Evolutionary conservation across 2,888 invertebrate genomes (phyloP), one percentile per base, ranked within the genome.

Genomic region (Heteromurus nitidus): DNA sequence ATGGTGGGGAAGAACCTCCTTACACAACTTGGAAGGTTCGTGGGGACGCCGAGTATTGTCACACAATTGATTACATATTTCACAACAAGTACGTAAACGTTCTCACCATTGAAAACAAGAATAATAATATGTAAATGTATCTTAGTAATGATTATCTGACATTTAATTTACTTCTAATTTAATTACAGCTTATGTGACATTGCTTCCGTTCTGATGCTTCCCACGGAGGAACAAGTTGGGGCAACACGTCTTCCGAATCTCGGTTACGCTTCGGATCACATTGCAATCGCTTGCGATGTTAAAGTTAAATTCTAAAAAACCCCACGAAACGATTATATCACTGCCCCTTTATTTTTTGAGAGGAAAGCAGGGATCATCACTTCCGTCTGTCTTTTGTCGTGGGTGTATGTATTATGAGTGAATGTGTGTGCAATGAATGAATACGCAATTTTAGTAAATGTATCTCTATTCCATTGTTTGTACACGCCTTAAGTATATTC

Each of bases 21-120:
- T 95, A 93, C 88, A 95, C 94, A 0, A 94, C 94, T 0, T 94
- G 94, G 94, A 94, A 94, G 88, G 89, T 91, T 31, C 90, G 94
- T 0, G 93, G 93, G 79, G 92, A 93, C 86, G 92, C 93, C 5
- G 94, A 94, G 89, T 91, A 92, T 53, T 93, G 93, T 84, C 93
- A 93, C 87, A 94, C 94, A 3, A 93, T 94, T 76, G 95, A 95
- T 89, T 95, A 95, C 89, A 91, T 94, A 7, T 94, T 94, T 89
- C 93, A 92, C 88, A 91, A 92, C 3, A 90, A 90, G 82, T 89
- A 91, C 80, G 75, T 22, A 24, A 53, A 2, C n/a, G 60, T 74
- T 53, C 44, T 22, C 30, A 58, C 18, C n/a, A 28, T 11, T 13
- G 5, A 28, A 30, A 58, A 5, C 53, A 18, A 9, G 53, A 50